Evolutionary conservation across 2,888 invertebrate species (phyloP), one percentile per base, ranked within the genome.

Genomic region (Ernsta delagoae): DNA sequence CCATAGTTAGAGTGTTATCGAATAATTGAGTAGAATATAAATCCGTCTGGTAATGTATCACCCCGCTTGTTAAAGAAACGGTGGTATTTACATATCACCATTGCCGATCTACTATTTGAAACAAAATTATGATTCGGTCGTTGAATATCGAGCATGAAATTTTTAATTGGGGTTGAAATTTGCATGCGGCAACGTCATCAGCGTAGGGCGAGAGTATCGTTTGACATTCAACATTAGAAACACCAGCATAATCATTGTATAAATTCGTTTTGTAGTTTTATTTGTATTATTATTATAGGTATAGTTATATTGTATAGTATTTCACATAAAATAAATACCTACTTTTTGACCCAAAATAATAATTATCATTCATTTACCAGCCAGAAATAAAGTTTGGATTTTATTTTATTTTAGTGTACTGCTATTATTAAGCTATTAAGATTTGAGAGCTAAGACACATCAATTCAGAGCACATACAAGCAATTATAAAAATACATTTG

Each of bases 1-100:
- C 75, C 75, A 79, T 78, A 84, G 81, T 81, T 86, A 85, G 86
- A 81, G 53, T 73, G 79, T 78, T 77, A 80, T 78, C 79, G 75
- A 75, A 74, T 76, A 77, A 78, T 78, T 75, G 79, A 76, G 83
- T 83, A 83, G 75, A 75, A 75, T 75, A 73, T 72, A 56, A 72
- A 53, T 53, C 72, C 70, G 73, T 65, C 70, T 66, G 60, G 66
- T 56, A 68, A 63, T 50, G 59, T 63, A 63, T 50, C 68, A 68
- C 62, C 62, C 34, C 59, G 69, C 69, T 69, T 69, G 69, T 62
- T 63, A 41, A 36, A 16, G 50, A 41, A 43, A 53, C 53, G 63
- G 43, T 31, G 63, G 16, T 57, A 62, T 63, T 34, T 36, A 50
- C 60, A 70, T 69, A 71, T 63, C 71, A 74, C 74, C 71, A 70